phyloP scores from a whole-genome alignment of 2,888 invertebrate species.

The Rhamphomyia laevipes region DNA sequence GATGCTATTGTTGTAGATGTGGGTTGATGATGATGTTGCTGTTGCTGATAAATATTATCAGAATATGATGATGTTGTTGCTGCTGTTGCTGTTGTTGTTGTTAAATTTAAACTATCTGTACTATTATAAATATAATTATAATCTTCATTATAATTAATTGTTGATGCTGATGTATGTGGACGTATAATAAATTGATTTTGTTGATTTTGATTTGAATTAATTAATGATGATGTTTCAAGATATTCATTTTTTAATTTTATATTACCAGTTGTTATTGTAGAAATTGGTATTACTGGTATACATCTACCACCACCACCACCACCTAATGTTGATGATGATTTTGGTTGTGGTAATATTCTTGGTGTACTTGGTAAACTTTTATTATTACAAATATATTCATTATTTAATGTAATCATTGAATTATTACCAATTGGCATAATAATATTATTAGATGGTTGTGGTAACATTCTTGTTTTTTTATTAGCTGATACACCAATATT shows the following conservation, averaged over 20 bases:
- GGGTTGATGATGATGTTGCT: constrained; percentile 14
- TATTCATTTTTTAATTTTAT: too few relatives aligned
- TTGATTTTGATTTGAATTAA: not conserved
- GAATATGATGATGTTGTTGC: constrained; percentile 12
- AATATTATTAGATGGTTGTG: constrained; percentile 16
- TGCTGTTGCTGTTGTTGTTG: constrained; percentile 23
- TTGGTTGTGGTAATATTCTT: constrained; percentile 12
- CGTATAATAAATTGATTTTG: not conserved
- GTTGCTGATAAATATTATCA: constrained; percentile 18
- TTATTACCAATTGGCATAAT: not conserved
- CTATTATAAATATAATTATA: constrained; percentile 61
- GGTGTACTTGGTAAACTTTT: constrained; percentile 8
- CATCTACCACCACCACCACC: constrained; percentile 17
- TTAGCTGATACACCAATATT: not conserved
- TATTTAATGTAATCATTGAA: too few relatives aligned
- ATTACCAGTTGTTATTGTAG: not conserved
- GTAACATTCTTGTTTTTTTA: constrained; percentile 21
- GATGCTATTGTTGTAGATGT: constrained; percentile 7
- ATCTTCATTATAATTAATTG: constrained; percentile 47
- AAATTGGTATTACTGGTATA: constrained; percentile 16
- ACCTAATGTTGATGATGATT: constrained; percentile 1
- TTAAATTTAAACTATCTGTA: constrained; percentile 43
- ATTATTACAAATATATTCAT: not conserved
- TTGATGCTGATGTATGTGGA: not conserved
- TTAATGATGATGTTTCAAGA: not conserved